A percentile compares a stretch with the other conserved stretches of the same genome.
phyloP scores from a whole-genome alignment of 2,113 vertebrate genomes.

The Seriola rivoliana region DNA sequence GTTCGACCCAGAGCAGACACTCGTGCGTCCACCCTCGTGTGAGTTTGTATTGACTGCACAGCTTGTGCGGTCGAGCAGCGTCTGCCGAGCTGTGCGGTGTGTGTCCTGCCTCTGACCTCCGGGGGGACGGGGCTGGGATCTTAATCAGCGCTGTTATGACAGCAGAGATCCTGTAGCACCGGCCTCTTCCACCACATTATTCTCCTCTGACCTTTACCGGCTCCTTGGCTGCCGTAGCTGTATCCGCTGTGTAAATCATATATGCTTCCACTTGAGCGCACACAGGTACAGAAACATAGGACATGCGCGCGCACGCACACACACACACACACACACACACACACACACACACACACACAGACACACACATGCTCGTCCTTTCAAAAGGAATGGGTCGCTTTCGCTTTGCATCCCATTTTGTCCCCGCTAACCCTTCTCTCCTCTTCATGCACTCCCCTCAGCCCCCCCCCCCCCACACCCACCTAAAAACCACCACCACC shows the following conservation, averaged over 20 bases:
- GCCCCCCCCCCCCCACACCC: slow-evolving; percentile 6
- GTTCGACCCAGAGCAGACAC: background rate
- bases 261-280: slow-evolving; percentile 16
- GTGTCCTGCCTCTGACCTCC: slow-evolving; percentile 68
- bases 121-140: slow-evolving; percentile 55
- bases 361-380: slow-evolving; percentile 26
- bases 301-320: slow-evolving; percentile 17
- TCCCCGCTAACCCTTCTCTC: slow-evolving; percentile 37
- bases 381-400: slow-evolving; percentile 40
- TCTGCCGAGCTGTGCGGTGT: background rate
- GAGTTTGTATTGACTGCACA: background rate
- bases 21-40: background rate
- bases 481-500: background rate
- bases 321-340: slow-evolving; percentile 28
- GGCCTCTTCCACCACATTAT: slow-evolving; percentile 74
- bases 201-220: slow-evolving; percentile 82
- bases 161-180: slow-evolving; percentile 69
- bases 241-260: slow-evolving; percentile 74
- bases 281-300: slow-evolving; percentile 33
- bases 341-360: slow-evolving; percentile 18
- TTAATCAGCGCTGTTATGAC: slow-evolving; percentile 81
- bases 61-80: background rate
- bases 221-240: slow-evolving; percentile 56
- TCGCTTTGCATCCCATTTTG: slow-evolving; percentile 54
- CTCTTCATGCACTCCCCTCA: background rate